Conservation (phyloP, 64 coral and sea anemone species). For the Porites lutea region DNA sequence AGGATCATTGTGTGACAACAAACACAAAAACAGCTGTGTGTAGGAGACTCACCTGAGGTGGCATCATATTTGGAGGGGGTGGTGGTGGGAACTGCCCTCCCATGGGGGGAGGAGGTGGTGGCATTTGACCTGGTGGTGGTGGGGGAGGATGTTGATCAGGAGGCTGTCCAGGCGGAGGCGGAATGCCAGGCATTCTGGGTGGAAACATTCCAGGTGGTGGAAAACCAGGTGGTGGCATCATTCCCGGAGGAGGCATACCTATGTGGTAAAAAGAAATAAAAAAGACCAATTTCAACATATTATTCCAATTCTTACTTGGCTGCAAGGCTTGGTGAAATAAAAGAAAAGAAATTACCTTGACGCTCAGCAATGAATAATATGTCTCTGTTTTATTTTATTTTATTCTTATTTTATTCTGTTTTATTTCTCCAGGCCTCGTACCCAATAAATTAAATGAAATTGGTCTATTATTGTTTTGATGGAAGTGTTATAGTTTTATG, state of each 20-base stretch:
- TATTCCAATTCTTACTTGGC: too few species aligned
- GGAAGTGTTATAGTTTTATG: too few species aligned
- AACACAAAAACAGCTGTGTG: too few species aligned
- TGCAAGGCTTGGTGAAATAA: too few species aligned
- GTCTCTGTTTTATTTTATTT: too few species aligned
- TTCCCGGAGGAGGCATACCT: constrained; percentile 96
- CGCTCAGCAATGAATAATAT: too few species aligned
- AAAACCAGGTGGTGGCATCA: constrained; percentile 91
- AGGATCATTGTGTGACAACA: too few species aligned
- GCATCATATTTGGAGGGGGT: constrained; percentile 28
- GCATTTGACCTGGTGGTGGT: constrained; percentile 51
- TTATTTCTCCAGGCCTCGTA: too few species aligned
- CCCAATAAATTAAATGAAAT: too few species aligned
- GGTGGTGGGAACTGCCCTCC: constrained; percentile 43
- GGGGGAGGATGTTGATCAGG: constrained; percentile 32
- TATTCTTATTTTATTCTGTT: too few species aligned
- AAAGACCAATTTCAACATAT: background rate
- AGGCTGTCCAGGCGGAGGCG: background rate
- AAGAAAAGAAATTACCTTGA: too few species aligned
- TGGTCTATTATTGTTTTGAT: too few species aligned
- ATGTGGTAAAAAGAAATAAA: background rate
- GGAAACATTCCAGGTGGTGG: constrained; percentile 82
- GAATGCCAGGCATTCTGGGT: constrained; percentile 69
- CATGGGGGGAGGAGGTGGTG: constrained; percentile 53
- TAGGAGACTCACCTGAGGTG: background rate